Percentiles rank a stretch among this genome's conserved stretches.
Evolutionary conservation across 2,113 vertebrate species (phyloP).

Genomic region (Corydoras sp.): DNA sequence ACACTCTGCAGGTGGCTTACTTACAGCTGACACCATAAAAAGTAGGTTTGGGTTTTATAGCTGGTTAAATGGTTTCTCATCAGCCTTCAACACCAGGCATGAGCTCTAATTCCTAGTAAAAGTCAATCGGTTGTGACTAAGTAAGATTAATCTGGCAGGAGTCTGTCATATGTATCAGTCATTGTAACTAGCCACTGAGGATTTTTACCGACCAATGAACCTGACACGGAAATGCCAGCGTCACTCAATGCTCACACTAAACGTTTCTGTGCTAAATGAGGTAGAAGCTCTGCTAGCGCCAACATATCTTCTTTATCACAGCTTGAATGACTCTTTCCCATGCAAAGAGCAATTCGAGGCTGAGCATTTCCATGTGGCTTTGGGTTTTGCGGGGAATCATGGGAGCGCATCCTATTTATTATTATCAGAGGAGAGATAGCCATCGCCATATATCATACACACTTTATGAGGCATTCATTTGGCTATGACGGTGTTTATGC

Average conservation of each 20-base stretch:
- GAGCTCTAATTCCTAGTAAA: conserved; percentile 2
- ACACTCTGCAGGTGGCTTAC: not conserved
- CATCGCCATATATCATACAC: not conserved
- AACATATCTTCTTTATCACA: conserved; percentile 55
- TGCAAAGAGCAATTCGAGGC: conserved; percentile 57
- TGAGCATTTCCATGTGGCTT: conserved; percentile 51
- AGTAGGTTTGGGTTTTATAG: not conserved
- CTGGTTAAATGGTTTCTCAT: not conserved
- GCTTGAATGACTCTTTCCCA: conserved; percentile 58
- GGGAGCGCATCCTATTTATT: conserved; percentile 11
- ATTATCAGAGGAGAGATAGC: conserved; percentile 29
- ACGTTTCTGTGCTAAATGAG: conserved; percentile 69
- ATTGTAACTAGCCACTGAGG: conserved; percentile 36
- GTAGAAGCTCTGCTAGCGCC: conserved; percentile 46
- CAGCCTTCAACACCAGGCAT: not conserved
- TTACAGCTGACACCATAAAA: not conserved
- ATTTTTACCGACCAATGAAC: conserved; percentile 50
- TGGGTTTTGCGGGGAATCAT: conserved; percentile 11
- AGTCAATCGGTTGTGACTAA: not conserved
- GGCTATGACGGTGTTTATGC: not conserved
- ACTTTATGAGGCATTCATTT: not conserved
- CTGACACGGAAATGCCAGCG: conserved; percentile 66
- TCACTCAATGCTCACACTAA: conserved; percentile 56
- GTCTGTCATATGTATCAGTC: conserved; percentile 41
- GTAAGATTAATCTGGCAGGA: conserved; percentile 8